A percentile compares a stretch with the other conserved stretches of the same genome.
Conservation (phyloP, 2,888 invertebrate species). For the Monochamus alternatus region DNA sequence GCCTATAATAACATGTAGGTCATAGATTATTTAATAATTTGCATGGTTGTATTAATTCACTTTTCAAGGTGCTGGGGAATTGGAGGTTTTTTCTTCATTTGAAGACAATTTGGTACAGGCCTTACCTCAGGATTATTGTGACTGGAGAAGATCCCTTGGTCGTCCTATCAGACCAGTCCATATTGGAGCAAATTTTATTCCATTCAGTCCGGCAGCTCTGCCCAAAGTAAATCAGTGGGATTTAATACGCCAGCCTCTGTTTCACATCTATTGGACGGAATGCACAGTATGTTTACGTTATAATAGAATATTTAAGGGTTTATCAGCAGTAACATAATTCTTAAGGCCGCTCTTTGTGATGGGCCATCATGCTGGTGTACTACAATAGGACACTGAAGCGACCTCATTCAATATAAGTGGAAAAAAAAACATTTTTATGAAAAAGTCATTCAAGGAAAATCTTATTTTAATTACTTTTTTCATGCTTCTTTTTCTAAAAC, state of each 20-base stretch:
- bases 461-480: no score
- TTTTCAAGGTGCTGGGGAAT: conserved; percentile 81
- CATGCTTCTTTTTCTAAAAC: no score
- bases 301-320: not conserved
- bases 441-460: no score
- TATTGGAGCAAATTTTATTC: conserved; percentile 86
- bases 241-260: conserved; percentile 89
- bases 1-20: conserved; percentile 84
- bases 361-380: no score
- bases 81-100: conserved; percentile 87
- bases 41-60: not conserved
- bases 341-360: no score
- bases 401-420: no score
- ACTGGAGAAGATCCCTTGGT: conserved; percentile 94
- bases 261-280: conserved; percentile 96
- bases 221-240: conserved; percentile 82
- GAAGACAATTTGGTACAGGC: conserved; percentile 85
- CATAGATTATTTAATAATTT: conserved; percentile 31
- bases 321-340: no score
- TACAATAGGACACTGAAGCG: no score
- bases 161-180: conserved; percentile 89
- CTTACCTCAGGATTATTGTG: conserved; percentile 89
- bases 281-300: conserved; percentile 77
- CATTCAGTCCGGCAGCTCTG: conserved; percentile 83
- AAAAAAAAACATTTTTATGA: no score